These are phyloP conservation scores for Stenichneumon culpator DNA, from an alignment of 2,888 invertebrate genomes.

Conservation along the genomic window DNA sequence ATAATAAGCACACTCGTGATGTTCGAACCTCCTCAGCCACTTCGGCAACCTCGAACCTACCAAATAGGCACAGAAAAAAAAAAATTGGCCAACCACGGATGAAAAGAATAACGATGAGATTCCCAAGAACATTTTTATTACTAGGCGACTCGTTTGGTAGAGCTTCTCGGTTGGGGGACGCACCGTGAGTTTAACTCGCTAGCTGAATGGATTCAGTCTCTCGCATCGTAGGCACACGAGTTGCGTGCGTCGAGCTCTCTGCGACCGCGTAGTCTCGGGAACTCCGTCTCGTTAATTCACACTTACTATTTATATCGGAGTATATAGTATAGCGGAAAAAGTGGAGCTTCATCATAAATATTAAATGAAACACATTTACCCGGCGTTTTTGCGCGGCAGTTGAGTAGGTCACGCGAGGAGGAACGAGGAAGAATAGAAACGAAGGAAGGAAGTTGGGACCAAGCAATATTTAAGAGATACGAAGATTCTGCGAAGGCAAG, in stretches of 20 bases:
- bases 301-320: background rate
- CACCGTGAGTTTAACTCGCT: constrained; percentile 14
- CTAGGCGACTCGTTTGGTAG: background rate
- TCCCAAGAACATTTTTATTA: constrained; percentile 10
- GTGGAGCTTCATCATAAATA: background rate
- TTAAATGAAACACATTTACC: constrained; percentile 12
- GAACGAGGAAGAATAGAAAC: background rate
- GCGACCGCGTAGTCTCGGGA: background rate
- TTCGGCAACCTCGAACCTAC: background rate
- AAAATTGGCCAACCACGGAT: constrained; percentile 1
- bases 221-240: background rate
- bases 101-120: constrained; percentile 42
- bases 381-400: background rate
- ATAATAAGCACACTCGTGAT: constrained; percentile 37
- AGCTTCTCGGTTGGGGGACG: background rate
- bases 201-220: constrained; percentile 34
- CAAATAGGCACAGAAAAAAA: no score
- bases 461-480: constrained; percentile 30
- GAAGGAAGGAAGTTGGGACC: constrained; percentile 15
- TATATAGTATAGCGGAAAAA: background rate
- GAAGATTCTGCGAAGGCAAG: constrained; percentile 52
- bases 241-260: background rate
- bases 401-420: constrained; percentile 6
- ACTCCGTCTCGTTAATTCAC: background rate
- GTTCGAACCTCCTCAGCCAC: background rate